phyloP scores from a whole-genome alignment of 2,797 vertebrate genomes.

The Enteromius fasciolatus region DNA sequence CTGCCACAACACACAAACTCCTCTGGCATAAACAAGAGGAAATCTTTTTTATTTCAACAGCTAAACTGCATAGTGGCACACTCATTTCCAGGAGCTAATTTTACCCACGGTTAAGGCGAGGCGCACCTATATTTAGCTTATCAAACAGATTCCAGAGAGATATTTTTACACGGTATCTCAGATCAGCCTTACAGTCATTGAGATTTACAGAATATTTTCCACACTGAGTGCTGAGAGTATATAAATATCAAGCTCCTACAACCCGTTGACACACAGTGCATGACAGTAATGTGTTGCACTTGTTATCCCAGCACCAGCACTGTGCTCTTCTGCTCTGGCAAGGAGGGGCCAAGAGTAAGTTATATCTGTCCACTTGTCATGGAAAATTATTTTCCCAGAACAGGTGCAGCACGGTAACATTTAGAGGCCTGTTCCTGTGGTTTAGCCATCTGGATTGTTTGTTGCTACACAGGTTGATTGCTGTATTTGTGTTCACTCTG shows the following conservation, averaged over 20 bases:
- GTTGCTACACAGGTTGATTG: background rate
- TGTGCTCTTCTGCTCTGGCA: constrained; percentile 29
- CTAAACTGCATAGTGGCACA: background rate
- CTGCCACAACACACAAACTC: background rate
- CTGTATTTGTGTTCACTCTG: constrained; percentile 28
- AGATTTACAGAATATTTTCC: constrained; percentile 73
- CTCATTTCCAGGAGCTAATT: constrained; percentile 21
- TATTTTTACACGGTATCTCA: constrained; percentile 60
- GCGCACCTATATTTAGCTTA: background rate
- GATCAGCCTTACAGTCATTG: constrained; percentile 52
- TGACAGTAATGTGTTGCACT: constrained; percentile 66
- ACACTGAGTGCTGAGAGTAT: constrained; percentile 62
- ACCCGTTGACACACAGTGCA: constrained; percentile 60
- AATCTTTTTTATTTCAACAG: background rate
- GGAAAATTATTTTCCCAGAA: constrained; percentile 64
- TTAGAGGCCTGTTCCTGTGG: constrained; percentile 60
- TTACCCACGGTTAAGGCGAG: background rate
- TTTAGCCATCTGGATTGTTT: constrained; percentile 45
- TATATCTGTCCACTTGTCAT: constrained; percentile 69
- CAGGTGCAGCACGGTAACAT: constrained; percentile 70
- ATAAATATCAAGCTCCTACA: constrained; percentile 58
- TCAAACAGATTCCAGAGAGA: constrained; percentile 51
- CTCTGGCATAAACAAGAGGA: background rate
- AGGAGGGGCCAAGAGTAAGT: constrained; percentile 22
- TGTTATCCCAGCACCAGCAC: constrained; percentile 56